These are phyloP conservation scores for Setipinna tenuifilis DNA, from an alignment of 2,797 vertebrate genomes.

Conservation along the genomic window DNA sequence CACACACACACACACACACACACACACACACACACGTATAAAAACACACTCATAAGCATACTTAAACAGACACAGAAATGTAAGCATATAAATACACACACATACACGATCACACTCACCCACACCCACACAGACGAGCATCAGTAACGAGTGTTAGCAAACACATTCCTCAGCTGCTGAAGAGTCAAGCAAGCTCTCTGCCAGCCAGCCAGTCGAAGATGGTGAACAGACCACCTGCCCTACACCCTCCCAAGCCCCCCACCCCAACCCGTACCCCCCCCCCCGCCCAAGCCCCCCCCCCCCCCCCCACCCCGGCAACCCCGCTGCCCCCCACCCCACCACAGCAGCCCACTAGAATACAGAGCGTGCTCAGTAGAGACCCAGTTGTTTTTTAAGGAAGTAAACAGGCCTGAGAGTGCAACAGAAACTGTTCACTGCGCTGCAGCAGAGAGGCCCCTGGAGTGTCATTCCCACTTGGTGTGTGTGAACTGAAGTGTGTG, in stretches of 20 bases:
- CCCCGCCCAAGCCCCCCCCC: too few relatives aligned
- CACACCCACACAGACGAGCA: conserved; percentile 75
- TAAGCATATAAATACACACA: conserved; percentile 76
- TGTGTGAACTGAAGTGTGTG: neutral
- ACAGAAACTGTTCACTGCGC: neutral
- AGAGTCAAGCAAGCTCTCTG: conserved; percentile 19
- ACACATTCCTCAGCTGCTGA: neutral
- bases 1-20: conserved; percentile 79
- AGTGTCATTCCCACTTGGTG: neutral
- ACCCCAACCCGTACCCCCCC: too few relatives aligned
- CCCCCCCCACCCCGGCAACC: too few relatives aligned
- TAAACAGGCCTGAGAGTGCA: neutral
- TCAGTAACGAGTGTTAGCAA: neutral
- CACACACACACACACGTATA: conserved; percentile 78
- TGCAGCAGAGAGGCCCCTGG: neutral
- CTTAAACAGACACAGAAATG: conserved; percentile 58
- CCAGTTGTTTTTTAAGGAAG: neutral
- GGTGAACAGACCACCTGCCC: neutral
- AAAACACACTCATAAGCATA: conserved; percentile 77
- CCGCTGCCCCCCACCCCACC: too few relatives aligned
- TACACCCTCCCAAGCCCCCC: too few relatives aligned
- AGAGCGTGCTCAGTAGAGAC: too few relatives aligned
- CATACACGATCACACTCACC: conserved; percentile 56
- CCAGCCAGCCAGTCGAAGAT: neutral
- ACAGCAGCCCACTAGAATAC: too few relatives aligned